A percentile compares a stretch with the other conserved stretches of the same genome.
Evolutionary conservation across 92 coral and sea anemone genomes (phyloP).

Genomic region (Siderastrea radians): DNA sequence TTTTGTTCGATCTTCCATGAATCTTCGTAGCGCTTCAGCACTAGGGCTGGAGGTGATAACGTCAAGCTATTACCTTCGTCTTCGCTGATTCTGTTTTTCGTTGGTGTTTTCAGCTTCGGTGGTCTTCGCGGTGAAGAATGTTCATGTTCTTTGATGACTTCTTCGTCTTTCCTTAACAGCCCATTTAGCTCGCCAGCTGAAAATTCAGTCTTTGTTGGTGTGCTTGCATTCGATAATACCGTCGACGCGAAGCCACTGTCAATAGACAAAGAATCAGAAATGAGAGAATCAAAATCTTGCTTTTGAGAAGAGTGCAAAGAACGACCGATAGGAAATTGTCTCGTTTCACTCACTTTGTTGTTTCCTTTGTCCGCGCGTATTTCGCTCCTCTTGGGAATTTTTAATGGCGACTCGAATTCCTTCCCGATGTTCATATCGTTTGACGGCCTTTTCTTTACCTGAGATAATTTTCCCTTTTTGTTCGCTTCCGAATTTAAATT

Average conservation of each 20-base stretch:
- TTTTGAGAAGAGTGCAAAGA: slow-evolving; percentile 1
- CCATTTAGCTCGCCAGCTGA: slow-evolving; percentile 42
- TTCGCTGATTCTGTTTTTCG: slow-evolving; percentile 47
- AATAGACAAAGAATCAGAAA: slow-evolving; percentile 88
- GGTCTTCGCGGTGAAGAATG: slow-evolving; percentile 44
- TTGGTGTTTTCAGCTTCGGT: slow-evolving; percentile 64
- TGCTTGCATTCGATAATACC: slow-evolving; percentile 58
- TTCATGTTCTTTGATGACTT: slow-evolving; percentile 13
- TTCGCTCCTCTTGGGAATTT: slow-evolving; percentile 60
- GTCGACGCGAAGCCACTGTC: slow-evolving; percentile 90
- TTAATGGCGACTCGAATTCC: slow-evolving; percentile 46
- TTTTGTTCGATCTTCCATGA: slow-evolving; percentile 90
- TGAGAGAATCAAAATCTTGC: slow-evolving; percentile 43
- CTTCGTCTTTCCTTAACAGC: slow-evolving; percentile 50
- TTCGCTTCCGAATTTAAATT: slow-evolving; percentile 17
- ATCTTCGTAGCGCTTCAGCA: slow-evolving; percentile 81
- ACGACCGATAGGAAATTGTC: slow-evolving; percentile 3
- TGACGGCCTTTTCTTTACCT: slow-evolving; percentile 43
- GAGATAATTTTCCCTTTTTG: slow-evolving; percentile 44
- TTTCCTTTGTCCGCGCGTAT: background rate
- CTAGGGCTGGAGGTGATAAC: slow-evolving; percentile 87
- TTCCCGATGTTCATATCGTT: slow-evolving; percentile 1
- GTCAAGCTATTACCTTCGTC: slow-evolving; percentile 30
- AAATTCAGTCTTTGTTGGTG: slow-evolving; percentile 52
- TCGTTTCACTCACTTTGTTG: slow-evolving; percentile 11